A percentile compares a stretch with the other conserved stretches of the same genome.
Evolutionary conservation across 2,888 invertebrate species (phyloP).

Genomic region (Drosophila birchii): DNA sequence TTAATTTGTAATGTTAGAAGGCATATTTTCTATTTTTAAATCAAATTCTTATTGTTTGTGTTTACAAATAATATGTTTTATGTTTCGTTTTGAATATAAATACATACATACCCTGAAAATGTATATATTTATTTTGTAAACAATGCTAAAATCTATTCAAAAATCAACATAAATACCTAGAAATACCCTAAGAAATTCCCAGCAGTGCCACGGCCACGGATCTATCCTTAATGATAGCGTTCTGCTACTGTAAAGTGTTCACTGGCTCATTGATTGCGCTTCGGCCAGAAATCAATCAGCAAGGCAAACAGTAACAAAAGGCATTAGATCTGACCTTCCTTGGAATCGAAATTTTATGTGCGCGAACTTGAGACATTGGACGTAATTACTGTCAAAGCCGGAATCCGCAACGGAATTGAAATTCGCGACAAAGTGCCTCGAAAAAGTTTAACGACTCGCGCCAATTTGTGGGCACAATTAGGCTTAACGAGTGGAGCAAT

Average conservation of each 20-base stretch:
- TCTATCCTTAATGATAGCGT: constrained; percentile 35
- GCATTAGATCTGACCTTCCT: constrained; percentile 64
- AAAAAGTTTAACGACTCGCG: constrained; percentile 74
- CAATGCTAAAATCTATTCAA: not conserved
- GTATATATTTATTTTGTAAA: too few species aligned
- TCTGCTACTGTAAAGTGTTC: constrained; percentile 70
- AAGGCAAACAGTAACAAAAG: constrained; percentile 54
- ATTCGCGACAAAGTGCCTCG: constrained; percentile 69
- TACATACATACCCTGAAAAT: not conserved
- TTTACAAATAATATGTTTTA: too few species aligned
- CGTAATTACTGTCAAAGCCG: constrained; percentile 73
- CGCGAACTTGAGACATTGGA: constrained; percentile 72
- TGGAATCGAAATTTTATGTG: constrained; percentile 63
- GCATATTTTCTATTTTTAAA: not conserved
- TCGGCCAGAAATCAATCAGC: constrained; percentile 73
- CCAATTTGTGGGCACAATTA: constrained; percentile 68
- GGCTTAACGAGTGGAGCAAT: constrained; percentile 61
- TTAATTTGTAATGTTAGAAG: not conserved
- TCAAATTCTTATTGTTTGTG: not conserved
- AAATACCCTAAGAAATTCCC: not conserved
- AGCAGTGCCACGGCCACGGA: constrained; percentile 12
- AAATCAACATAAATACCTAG: not conserved
- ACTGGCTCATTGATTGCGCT: constrained; percentile 61
- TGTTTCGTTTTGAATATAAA: too few species aligned
- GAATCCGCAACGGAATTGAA: constrained; percentile 43